Percentiles rank a stretch among this genome's conserved stretches.
phyloP scores from a whole-genome alignment of 2,113 vertebrate genomes.

The Balaeniceps rex region DNA sequence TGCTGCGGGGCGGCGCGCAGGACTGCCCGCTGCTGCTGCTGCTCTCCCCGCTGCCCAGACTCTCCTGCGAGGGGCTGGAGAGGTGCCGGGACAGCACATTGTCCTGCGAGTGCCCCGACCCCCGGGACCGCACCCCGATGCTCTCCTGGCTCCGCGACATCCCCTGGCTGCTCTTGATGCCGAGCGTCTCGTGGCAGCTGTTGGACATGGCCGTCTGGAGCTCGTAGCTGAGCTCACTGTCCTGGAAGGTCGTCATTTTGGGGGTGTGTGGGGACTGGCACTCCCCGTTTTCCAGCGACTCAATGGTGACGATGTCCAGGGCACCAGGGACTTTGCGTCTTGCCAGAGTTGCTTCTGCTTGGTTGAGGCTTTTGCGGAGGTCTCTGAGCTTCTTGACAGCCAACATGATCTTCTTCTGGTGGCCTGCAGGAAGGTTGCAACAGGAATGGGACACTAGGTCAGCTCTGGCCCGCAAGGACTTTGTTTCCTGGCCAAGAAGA shows the following conservation, averaged over 20 bases:
- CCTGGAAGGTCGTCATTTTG: constrained; percentile 90
- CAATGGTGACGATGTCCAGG: constrained; percentile 85
- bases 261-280: constrained; percentile 76
- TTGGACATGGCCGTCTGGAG: constrained; percentile 88
- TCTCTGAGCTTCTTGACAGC: constrained; percentile 91
- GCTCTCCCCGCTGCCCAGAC: constrained; percentile 65
- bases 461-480: background rate
- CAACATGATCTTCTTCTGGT: constrained; percentile 98
- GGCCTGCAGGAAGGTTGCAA: constrained; percentile 73
- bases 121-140: constrained; percentile 84
- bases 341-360: constrained; percentile 77
- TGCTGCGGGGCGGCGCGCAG: background rate
- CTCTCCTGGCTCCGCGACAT: constrained; percentile 91
- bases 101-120: constrained; percentile 89
- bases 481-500: background rate
- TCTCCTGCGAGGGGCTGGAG: constrained; percentile 75
- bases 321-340: constrained; percentile 72
- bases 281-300: constrained; percentile 81
- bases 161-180: constrained; percentile 70
- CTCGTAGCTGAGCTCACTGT: constrained; percentile 88
- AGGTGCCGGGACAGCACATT: constrained; percentile 41
- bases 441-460: background rate
- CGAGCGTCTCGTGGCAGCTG: constrained; percentile 72
- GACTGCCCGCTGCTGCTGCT: constrained; percentile 63
- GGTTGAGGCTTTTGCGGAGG: constrained; percentile 81